Evolutionary conservation across 1,140 invertebrate genomes (phyloP).

Genomic region (Pseudachorutes palmiensis): DNA sequence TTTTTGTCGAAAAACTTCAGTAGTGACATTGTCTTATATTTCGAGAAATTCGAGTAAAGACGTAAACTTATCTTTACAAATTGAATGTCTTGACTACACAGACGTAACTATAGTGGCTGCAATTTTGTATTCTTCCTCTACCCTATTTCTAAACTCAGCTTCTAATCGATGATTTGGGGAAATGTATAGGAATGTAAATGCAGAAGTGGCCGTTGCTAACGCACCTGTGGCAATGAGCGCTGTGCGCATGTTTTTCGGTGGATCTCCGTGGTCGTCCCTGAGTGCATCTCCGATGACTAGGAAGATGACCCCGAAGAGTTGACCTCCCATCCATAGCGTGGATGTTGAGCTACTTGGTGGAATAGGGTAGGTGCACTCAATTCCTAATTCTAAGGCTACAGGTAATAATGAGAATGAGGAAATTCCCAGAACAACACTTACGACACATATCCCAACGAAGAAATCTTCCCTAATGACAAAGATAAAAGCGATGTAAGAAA

Average conservation of each 20-base stretch:
- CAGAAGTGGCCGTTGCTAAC: neutral
- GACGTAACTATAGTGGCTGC: no score
- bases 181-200: conserved; percentile 14
- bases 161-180: conserved; percentile 24
- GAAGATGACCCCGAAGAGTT: conserved; percentile 25
- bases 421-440: conserved; percentile 15
- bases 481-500: conserved; percentile 20
- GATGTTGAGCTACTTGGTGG: conserved; percentile 19
- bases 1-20: neutral
- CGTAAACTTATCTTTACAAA: no score
- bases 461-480: conserved; percentile 22
- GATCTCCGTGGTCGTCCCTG: conserved; percentile 19
- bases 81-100: no score
- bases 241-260: conserved; percentile 16
- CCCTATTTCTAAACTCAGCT: conserved; percentile 15
- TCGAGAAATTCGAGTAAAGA: no score
- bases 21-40: no score
- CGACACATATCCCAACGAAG: conserved; percentile 10
- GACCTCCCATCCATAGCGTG: conserved; percentile 28
- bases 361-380: conserved; percentile 25
- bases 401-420: conserved; percentile 26
- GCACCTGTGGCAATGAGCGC: conserved; percentile 17
- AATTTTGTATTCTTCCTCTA: conserved; percentile 3
- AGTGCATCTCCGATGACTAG: conserved; percentile 17
- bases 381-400: conserved; percentile 25